These are phyloP conservation scores for Macroteleia sp. DNA, from an alignment of 2,888 invertebrate species.

Conservation along the genomic window DNA sequence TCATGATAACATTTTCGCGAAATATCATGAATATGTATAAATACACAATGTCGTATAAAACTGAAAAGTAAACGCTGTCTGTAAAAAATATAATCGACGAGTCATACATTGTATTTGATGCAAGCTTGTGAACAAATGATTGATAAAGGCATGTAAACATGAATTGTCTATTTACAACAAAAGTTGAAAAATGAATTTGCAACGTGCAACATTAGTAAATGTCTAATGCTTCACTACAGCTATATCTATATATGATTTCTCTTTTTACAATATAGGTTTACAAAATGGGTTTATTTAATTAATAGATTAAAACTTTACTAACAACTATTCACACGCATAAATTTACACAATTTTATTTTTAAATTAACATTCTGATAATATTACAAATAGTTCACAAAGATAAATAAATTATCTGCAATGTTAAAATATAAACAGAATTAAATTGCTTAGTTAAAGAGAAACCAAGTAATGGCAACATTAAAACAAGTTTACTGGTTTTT, in stretches of 20 bases:
- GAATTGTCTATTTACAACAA: neutral
- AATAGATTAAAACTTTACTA: no score
- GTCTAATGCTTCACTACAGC: conserved; percentile 2
- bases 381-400: neutral
- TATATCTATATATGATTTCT: conserved; percentile 4
- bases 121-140: conserved; percentile 17
- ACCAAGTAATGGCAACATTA: conserved; percentile 4
- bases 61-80: conserved; percentile 79
- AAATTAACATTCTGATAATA: no score
- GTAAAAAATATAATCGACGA: conserved; percentile 31
- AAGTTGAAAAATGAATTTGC: conserved; percentile 8
- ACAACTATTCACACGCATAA: no score
- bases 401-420: neutral
- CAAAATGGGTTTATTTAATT: no score
- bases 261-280: neutral
- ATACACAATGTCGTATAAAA: conserved; percentile 59
- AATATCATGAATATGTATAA: neutral
- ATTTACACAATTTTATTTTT: no score
- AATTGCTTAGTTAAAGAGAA: no score
- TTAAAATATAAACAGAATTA: no score
- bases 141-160: neutral
- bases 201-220: conserved; percentile 32
- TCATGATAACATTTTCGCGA: conserved; percentile 7
- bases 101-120: conserved; percentile 20
- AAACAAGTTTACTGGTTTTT: conserved; percentile 11